Evolutionary conservation across 2,797 vertebrate species (phyloP), one percentile per base, ranked within the genome.

Genomic region (Arremon aurantiirostris): DNA sequence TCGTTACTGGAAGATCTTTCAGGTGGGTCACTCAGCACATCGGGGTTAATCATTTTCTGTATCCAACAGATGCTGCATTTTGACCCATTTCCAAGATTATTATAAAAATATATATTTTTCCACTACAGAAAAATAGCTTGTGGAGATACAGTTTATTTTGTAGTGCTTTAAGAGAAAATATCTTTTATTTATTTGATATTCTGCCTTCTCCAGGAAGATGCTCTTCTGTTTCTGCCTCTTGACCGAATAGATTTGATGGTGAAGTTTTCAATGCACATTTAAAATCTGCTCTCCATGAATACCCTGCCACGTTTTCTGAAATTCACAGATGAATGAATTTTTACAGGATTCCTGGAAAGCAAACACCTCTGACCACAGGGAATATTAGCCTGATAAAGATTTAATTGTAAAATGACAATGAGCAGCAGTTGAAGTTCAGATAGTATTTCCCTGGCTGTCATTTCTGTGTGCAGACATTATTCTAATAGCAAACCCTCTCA

Each of bases 401-500:
- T 91, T 96, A 94, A 93, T 87, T 89, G 84, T 92, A 52, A 89
- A 89, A 94, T 61, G 50, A 90, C 86, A 92, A 82, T 19, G 37
- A 82, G 82, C 32, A 89, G 82, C 77, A 89, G 81, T 1, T 78
- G 72, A 93, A 82, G 82, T 83, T 92, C 89, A 87, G 50, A 37
- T 0, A 87, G 35, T 50, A 69, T 88, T 92, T 92, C 76, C 59
- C 19, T 65, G 42, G 61, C 63, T 91, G 86, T 86, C 95, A 94
- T 84, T 93, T 82, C 52, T 69, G 59, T 23, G 8, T 35, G 68
- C 70, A 68, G 55, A 75, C 39, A 15, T 61, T 78, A 82, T 37
- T 83, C 50, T 90, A 73, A 72, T 55, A 77, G 37, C 21, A 79
- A 50, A 63, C 37, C 55, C 77, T 49, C 35, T 65, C 41, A 17